phyloP scores from a whole-genome alignment of 2,113 vertebrate genomes.

The Ochotona curzoniae region DNA sequence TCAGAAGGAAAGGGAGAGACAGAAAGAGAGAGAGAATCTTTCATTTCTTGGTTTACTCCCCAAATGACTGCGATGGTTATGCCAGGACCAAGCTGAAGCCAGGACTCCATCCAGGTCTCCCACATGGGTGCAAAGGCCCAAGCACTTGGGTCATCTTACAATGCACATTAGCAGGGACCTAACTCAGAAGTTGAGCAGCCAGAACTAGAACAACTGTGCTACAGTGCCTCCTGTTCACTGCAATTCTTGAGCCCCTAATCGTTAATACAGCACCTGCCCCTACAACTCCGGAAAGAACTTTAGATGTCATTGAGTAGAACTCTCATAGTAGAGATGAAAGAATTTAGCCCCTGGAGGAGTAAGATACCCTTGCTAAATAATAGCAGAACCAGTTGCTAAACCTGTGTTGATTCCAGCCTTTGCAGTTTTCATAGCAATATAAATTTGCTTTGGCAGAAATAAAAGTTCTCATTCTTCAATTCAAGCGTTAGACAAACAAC shows the following conservation, averaged over 20 bases:
- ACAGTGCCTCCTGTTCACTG: too few relatives aligned
- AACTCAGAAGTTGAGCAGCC: too few relatives aligned
- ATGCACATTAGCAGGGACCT: too few relatives aligned
- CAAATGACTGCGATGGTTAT: too few relatives aligned
- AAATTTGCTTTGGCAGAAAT: slow-evolving; percentile 54
- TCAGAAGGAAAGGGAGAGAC: too few relatives aligned
- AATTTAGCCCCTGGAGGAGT: neutral
- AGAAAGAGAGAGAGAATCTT: too few relatives aligned
- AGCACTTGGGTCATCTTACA: too few relatives aligned
- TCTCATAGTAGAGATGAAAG: slow-evolving; percentile 48
- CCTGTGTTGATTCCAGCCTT: slow-evolving; percentile 14
- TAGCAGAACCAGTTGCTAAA: slow-evolving; percentile 21
- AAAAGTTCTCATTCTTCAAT: slow-evolving; percentile 20
- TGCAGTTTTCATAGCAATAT: slow-evolving; percentile 31
- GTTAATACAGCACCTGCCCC: neutral
- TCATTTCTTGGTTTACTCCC: too few relatives aligned
- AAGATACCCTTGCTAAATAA: neutral
- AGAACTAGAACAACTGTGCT: too few relatives aligned
- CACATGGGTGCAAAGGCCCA: too few relatives aligned
- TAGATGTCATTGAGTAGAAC: neutral
- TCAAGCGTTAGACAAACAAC: slow-evolving; percentile 34
- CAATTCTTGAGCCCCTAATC: slow-evolving; percentile 5
- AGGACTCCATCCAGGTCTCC: too few relatives aligned
- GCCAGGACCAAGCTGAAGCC: too few relatives aligned
- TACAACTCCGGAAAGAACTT: slow-evolving; percentile 18